Evolutionary conservation across 1,140 invertebrate genomes (phyloP).

Genomic region (Oncopeltus fasciatus): DNA sequence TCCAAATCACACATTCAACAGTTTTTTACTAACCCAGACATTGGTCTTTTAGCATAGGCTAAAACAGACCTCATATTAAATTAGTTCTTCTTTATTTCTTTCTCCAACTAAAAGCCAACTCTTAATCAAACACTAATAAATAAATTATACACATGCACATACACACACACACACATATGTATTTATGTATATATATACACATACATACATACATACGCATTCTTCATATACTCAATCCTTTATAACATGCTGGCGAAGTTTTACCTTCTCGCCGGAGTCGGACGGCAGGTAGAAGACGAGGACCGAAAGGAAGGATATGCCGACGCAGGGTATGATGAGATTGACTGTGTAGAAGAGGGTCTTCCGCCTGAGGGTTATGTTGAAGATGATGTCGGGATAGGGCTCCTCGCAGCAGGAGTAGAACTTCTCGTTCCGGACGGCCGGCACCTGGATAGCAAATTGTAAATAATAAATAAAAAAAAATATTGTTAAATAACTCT

Average conservation of each 20-base stretch:
- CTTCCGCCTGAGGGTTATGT: slow-evolving; percentile 88
- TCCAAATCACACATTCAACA: too few species aligned
- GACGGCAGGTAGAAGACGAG: slow-evolving; percentile 97
- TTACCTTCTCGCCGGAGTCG: slow-evolving; percentile 92
- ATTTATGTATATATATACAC: background rate
- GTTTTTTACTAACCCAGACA: too few species aligned
- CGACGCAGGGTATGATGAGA: slow-evolving; percentile 89
- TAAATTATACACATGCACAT: too few species aligned
- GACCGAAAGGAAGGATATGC: slow-evolving; percentile 92
- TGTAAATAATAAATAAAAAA: too few species aligned
- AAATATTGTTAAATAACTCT: too few species aligned
- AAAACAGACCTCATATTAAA: too few species aligned
- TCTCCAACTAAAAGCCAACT: too few species aligned
- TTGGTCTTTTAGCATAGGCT: too few species aligned
- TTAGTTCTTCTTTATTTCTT: too few species aligned
- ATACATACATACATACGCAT: background rate
- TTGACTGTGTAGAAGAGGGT: slow-evolving; percentile 91
- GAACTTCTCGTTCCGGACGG: slow-evolving; percentile 76
- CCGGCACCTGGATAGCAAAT: slow-evolving; percentile 42
- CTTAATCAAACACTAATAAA: too few species aligned
- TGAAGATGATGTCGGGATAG: slow-evolving; percentile 92
- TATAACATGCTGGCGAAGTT: too few species aligned
- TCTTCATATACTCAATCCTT: background rate
- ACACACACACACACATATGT: background rate
- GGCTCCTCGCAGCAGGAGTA: slow-evolving; percentile 80